Evolutionary conservation across 2,113 vertebrate species (phyloP).

Genomic region (Typhlomys cinereus): DNA sequence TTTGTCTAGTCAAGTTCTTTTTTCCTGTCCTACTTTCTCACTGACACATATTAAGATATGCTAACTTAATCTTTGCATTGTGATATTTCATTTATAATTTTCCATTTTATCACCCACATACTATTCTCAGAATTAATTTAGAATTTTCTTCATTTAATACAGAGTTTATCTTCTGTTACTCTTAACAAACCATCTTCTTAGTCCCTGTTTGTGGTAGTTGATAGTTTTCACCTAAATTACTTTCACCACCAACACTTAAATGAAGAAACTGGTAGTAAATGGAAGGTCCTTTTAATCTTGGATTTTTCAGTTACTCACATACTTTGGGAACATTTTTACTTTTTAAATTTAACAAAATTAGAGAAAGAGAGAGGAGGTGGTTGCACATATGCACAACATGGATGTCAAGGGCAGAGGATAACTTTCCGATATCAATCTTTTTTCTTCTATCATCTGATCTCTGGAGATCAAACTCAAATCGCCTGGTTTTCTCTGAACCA

Average conservation of each 20-base stretch:
- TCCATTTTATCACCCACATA: neutral
- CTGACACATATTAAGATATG: conserved; percentile 19
- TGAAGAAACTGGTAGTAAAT: conserved; percentile 3
- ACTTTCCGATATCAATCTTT: too few species aligned
- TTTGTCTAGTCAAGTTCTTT: conserved; percentile 50
- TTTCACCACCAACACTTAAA: conserved; percentile 37
- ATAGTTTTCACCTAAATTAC: neutral
- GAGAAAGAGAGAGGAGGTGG: too few species aligned
- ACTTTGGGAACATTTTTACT: conserved; percentile 7
- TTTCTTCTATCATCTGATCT: too few species aligned
- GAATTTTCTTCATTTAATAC: conserved; percentile 1
- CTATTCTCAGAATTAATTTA: conserved; percentile 27
- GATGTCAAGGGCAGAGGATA: too few species aligned
- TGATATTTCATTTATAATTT: conserved; percentile 23
- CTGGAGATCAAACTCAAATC: too few species aligned
- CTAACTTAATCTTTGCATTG: conserved; percentile 53
- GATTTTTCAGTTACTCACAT: neutral
- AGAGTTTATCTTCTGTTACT: conserved; percentile 36
- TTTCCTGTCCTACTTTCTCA: conserved; percentile 69
- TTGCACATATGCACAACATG: too few species aligned
- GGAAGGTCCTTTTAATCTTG: neutral
- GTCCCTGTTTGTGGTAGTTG: neutral
- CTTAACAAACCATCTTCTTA: neutral
- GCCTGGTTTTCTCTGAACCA: too few species aligned
- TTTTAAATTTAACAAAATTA: too few species aligned